Evolutionary conservation across 2,797 vertebrate genomes (phyloP), one percentile per base, ranked within the genome.

Genomic region (Tapirus indicus): DNA sequence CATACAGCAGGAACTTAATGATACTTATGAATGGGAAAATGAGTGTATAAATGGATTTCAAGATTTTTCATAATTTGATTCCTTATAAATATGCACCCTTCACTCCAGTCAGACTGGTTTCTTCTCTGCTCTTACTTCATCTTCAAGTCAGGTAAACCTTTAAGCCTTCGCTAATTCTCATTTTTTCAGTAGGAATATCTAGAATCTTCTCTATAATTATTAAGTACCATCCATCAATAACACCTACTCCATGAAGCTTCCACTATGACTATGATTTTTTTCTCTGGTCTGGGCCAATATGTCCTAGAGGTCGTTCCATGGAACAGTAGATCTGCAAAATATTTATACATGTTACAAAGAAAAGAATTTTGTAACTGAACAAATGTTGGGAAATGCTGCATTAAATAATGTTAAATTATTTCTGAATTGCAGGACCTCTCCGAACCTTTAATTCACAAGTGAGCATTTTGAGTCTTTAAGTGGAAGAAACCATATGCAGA

Each of bases 331-430:
- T 91, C 69, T 96, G 47, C 18, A 85, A 62, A 90, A 75, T 69
- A 69, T 29, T 60, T 93, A 68, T n/a, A 56, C 62, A 10, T 71
- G 58, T 47, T 77, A 79, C n/a, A 32, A 58, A 93, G 23, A 96
- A 91, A 82, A 88, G 7, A 85, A 29, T 71, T 87, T 69, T 75
- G 11, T 72, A 90, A 96, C 84, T 94, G n/a, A 87, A 75, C 14
- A 74, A 85, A 29, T 58, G 38, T 25, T 90, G 13, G 27, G 20
- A 84, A 95, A 94, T 94, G n/a, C 6, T 83, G 9, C 41, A 78
- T 60, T 80, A 88, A 94, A 95, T 75, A 88, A 78, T 71, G 35
- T 60, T 94, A 88, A 78, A 49, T 52, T 68, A 56, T 83, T 97
- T 91, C 75, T 27, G 62, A 78, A 88, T 74, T 58, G 11, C 29